Percentiles rank a stretch among this genome's conserved stretches.
phyloP scores from a whole-genome alignment of 1,140 invertebrate genomes.

The Bombus superbus region DNA sequence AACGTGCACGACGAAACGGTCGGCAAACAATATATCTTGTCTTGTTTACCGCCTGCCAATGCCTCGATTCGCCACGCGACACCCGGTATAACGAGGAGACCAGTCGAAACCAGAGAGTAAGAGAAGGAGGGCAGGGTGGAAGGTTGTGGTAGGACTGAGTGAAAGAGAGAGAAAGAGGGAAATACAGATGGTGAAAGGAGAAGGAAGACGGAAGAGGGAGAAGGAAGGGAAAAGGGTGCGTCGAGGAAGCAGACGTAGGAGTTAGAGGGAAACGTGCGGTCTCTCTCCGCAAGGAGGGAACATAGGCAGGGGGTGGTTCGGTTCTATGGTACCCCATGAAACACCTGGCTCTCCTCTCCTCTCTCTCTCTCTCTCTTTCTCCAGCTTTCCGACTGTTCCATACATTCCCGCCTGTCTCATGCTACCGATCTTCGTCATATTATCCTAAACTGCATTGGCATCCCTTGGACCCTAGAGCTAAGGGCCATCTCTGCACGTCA shows the following conservation, averaged over 20 bases:
- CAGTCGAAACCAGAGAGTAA: conserved; percentile 42
- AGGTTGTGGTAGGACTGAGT: neutral
- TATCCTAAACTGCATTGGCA: conserved; percentile 64
- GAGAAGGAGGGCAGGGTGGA: conserved; percentile 17
- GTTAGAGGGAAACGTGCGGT: conserved; percentile 32
- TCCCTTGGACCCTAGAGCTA: conserved; percentile 6
- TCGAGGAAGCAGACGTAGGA: conserved; percentile 36
- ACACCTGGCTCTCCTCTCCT: conserved; percentile 68
- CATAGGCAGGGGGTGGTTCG: conserved; percentile 57
- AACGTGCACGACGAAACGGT: neutral
- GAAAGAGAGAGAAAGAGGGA: neutral
- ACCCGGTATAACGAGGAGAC: conserved; percentile 55
- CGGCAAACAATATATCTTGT: neutral
- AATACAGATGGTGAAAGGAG: neutral
- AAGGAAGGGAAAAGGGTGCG: conserved; percentile 37
- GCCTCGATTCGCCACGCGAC: conserved; percentile 49
- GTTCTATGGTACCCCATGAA: conserved; percentile 63
- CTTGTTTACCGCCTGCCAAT: neutral
- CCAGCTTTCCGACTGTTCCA: conserved; percentile 41
- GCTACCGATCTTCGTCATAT: conserved; percentile 61
- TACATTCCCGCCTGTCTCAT: conserved; percentile 44
- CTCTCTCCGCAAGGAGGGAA: conserved; percentile 35
- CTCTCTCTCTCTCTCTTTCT: neutral
- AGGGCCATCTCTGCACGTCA: conserved; percentile 47
- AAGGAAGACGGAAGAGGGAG: conserved; percentile 2